A percentile compares a stretch with the other conserved stretches of the same genome.
Conservation (phyloP, 1,140 invertebrate species). For the Sarcophaga peregrina region DNA sequence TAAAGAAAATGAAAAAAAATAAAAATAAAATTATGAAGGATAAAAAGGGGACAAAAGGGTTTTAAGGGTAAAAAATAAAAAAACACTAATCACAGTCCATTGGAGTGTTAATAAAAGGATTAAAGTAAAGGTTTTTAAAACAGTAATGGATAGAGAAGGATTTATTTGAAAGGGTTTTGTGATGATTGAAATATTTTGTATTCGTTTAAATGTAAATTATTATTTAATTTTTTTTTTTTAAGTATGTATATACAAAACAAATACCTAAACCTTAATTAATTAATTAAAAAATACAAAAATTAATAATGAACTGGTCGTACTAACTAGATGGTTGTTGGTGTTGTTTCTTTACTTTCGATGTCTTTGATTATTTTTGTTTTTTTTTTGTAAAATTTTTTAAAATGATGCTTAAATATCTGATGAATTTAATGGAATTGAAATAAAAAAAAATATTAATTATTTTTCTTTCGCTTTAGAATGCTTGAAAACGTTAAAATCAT, state of each 20-base stretch:
- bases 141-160: neutral
- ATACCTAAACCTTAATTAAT: slow-evolving; percentile 33
- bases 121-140: neutral
- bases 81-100: slow-evolving; percentile 39
- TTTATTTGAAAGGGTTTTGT: neutral
- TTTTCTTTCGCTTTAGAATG: neutral
- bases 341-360: neutral
- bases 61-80: neutral
- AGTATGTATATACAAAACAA: slow-evolving; percentile 22
- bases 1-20: neutral
- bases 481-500: neutral
- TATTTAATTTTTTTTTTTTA: no score
- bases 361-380: neutral
- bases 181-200: neutral
- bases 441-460: no score
- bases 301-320: slow-evolving; percentile 35
- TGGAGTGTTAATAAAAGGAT: slow-evolving; percentile 28
- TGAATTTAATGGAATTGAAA: slow-evolving; percentile 7
- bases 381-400: neutral
- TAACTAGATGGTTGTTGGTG: neutral
- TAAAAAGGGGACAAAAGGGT: neutral
- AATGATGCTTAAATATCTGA: slow-evolving; percentile 38
- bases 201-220: neutral
- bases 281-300: neutral
- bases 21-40: slow-evolving; percentile 6